Evolutionary conservation across 2,888 invertebrate species (phyloP).

Genomic region (Hermaeophaga mercurialis): DNA sequence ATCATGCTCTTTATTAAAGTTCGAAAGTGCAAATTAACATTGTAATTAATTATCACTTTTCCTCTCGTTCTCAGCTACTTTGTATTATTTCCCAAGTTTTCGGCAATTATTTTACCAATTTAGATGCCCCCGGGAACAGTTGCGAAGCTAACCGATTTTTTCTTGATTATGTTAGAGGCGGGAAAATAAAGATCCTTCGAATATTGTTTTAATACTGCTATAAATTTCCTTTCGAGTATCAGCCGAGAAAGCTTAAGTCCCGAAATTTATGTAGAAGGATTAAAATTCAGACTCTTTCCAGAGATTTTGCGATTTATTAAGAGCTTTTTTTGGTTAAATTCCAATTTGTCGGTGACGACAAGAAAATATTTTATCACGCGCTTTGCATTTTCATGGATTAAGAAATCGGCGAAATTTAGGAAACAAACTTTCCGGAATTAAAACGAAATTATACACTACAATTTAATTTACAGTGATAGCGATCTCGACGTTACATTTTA

Average conservation of each 20-base stretch:
- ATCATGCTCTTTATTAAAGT: slow-evolving; percentile 8
- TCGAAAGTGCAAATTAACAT: slow-evolving; percentile 4
- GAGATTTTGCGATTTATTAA: slow-evolving; percentile 21
- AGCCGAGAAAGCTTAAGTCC: slow-evolving; percentile 20
- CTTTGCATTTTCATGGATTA: slow-evolving; percentile 14
- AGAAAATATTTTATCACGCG: slow-evolving; percentile 18
- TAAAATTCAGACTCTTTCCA: slow-evolving; percentile 20
- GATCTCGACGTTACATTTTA: no score
- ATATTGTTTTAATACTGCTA: slow-evolving; percentile 25
- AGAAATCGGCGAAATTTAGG: slow-evolving; percentile 1
- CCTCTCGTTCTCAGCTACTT: slow-evolving; percentile 3
- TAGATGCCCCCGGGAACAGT: neutral
- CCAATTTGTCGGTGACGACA: slow-evolving; percentile 19
- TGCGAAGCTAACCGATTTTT: slow-evolving; percentile 12
- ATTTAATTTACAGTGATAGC: no score
- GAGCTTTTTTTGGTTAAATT: slow-evolving; percentile 21
- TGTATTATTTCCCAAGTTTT: slow-evolving; percentile 17
- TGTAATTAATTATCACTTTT: slow-evolving; percentile 16
- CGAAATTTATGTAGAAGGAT: slow-evolving; percentile 27
- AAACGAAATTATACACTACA: slow-evolving; percentile 7
- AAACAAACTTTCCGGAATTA: slow-evolving; percentile 14
- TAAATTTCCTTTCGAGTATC: slow-evolving; percentile 25
- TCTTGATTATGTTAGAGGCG: slow-evolving; percentile 15
- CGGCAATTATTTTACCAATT: slow-evolving; percentile 17
- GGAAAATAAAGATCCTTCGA: slow-evolving; percentile 21